Evolutionary conservation across 64 coral and sea anemone genomes (phyloP).

Genomic region (Anthopleura sola): DNA sequence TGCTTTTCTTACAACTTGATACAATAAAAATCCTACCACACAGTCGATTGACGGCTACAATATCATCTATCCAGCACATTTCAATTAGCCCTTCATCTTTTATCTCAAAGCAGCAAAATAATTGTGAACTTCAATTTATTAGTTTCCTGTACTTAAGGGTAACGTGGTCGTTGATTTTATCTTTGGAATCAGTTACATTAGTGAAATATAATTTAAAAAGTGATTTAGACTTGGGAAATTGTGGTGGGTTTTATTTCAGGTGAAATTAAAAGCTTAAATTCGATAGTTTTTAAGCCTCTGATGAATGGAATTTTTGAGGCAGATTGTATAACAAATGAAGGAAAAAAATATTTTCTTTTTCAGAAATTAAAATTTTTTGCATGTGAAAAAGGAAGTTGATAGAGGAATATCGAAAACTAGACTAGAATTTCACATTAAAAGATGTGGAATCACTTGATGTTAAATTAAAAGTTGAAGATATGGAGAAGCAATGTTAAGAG

Average conservation of each 20-base stretch:
- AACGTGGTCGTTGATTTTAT: slow-evolving; percentile 5
- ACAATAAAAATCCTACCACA: not conserved
- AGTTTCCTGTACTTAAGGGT: not conserved
- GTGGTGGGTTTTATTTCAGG: not conserved
- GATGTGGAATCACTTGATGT: not conserved
- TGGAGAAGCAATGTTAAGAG: slow-evolving; percentile 2
- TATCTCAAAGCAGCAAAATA: not conserved
- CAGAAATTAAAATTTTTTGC: not conserved
- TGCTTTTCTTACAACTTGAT: not conserved
- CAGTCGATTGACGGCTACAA: not conserved
- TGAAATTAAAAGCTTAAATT: not conserved
- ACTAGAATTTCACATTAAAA: not conserved
- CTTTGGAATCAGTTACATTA: slow-evolving; percentile 14
- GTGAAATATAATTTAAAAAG: slow-evolving; percentile 8
- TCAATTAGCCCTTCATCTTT: not conserved
- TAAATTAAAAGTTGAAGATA: slow-evolving; percentile 9
- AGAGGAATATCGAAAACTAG: not conserved
- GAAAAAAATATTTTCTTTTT: not conserved
- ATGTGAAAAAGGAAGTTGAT: not conserved
- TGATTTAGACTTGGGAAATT: slow-evolving; percentile 6
- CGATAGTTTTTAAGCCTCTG: not conserved
- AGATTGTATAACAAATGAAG: not conserved
- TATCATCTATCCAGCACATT: not conserved
- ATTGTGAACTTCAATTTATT: slow-evolving; percentile 2
- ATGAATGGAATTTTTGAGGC: not conserved